Conservation (phyloP, 2,888 invertebrate genomes). For the Meteorus cinctellus region DNA sequence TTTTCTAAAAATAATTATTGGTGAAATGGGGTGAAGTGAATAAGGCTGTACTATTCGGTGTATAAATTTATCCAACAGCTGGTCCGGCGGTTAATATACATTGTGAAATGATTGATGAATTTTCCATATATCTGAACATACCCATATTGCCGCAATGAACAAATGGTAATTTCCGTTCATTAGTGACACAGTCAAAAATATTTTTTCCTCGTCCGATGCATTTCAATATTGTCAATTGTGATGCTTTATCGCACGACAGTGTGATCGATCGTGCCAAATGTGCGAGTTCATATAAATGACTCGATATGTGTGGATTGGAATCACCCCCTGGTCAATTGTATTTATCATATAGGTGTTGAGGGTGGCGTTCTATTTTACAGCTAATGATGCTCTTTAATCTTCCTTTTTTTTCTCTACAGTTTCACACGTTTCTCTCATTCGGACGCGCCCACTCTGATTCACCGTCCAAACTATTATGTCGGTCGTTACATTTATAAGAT, state of each 20-base stretch:
- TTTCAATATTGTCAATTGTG: slow-evolving; percentile 11
- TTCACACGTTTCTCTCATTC: slow-evolving; percentile 47
- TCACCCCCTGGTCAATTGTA: slow-evolving; percentile 37
- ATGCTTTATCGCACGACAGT: neutral
- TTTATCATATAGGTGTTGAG: slow-evolving; percentile 47
- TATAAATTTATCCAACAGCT: neutral
- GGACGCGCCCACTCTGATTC: neutral
- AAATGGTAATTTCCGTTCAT: neutral
- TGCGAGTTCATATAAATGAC: neutral
- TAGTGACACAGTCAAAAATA: neutral
- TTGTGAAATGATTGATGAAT: neutral
- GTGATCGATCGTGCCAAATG: slow-evolving; percentile 34
- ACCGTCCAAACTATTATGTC: slow-evolving; percentile 13
- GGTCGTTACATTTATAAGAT: slow-evolving; percentile 22
- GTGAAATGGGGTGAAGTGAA: neutral
- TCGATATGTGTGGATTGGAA: neutral
- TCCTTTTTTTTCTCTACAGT: slow-evolving; percentile 23
- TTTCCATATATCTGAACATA: neutral
- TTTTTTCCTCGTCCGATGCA: neutral
- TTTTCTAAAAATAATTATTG: neutral
- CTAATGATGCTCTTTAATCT: slow-evolving; percentile 18
- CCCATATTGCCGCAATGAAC: neutral
- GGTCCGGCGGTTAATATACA: neutral
- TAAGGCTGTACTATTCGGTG: neutral
- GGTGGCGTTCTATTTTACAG: slow-evolving; percentile 42